Evolutionary conservation across 2,113 vertebrate genomes (phyloP), one percentile per base, ranked within the genome.

Genomic region (Aegypius monachus): DNA sequence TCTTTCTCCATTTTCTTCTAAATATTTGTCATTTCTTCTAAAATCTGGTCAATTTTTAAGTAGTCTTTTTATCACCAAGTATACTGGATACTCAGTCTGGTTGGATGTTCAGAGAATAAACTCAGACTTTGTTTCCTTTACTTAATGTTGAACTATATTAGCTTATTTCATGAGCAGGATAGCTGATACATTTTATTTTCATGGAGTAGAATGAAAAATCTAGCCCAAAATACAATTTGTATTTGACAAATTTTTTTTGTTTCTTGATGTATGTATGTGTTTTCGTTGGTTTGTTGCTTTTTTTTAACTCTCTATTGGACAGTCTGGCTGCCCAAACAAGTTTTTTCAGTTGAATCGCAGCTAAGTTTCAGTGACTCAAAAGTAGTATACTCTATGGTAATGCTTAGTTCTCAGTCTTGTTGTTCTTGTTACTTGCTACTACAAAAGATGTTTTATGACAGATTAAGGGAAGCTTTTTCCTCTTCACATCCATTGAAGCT

Each of bases 381-480:
- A 79, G 7, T 50, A 45, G 12, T 34, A 43, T 38, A 68, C 19
- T 77, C 79, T 63, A 43, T 52, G 50, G 22, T 36, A 82, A 75
- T 29, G 75, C 50, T 81, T 67, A 68, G 55, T 94, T 94, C 80
- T 91, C 82, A 38, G 19, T 91, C 88, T 89, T 93, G 26, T 75
- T 95, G 56, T 97, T 88, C 38, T 13, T 85, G 40, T 66, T 93
- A 38, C 48, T 80, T 91, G 9, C 81, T 81, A 82, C 53, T 87
- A 88, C 66, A 94, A 93, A 97, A 88, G 63, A 19, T 66, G 27
- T 78, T 97, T 97, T 93, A 90, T 62, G 90, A 87, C n/a, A 94
- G 84, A 95, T 95, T 90, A 97, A 96, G 66, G 58, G 43, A 74
- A 94, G 56, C 11, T 84, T 94, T 93, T 90, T 53, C 16, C 8